phyloP scores from a whole-genome alignment of 1,140 invertebrate species.

The Cyclargus thomasi region DNA sequence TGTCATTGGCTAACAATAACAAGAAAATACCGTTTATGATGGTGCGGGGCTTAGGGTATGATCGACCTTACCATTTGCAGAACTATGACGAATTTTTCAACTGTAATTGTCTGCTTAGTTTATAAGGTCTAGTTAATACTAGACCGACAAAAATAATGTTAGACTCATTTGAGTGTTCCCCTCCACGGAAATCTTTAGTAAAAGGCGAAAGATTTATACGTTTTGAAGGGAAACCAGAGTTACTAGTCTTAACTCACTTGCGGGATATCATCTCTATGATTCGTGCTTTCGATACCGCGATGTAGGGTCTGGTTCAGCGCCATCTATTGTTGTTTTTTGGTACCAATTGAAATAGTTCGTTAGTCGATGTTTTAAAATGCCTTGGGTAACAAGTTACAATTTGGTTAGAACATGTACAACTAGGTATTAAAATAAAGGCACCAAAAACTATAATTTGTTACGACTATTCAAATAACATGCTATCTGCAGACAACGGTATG shows the following conservation, averaged over 20 bases:
- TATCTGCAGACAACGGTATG: too few relatives aligned
- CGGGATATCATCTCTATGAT: not conserved
- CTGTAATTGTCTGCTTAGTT: too few relatives aligned
- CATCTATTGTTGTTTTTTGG: not conserved
- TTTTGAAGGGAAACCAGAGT: conserved; percentile 1
- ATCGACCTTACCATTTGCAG: too few relatives aligned
- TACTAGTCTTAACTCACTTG: not conserved
- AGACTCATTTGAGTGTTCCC: not conserved
- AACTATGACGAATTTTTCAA: too few relatives aligned
- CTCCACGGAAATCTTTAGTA: not conserved
- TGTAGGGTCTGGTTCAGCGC: not conserved
- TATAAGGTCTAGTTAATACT: not conserved
- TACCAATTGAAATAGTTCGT: not conserved
- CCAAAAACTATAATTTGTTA: too few relatives aligned
- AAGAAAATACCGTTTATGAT: too few relatives aligned
- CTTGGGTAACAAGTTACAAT: too few relatives aligned
- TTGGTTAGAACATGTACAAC: not conserved
- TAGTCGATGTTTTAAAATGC: too few relatives aligned
- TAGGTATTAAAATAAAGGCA: not conserved
- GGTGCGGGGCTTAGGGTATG: too few relatives aligned
- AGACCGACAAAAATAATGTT: not conserved
- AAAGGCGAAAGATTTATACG: conserved; percentile 1
- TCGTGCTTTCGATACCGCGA: not conserved
- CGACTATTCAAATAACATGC: too few relatives aligned
- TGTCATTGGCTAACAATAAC: too few relatives aligned